phyloP scores from a whole-genome alignment of 2,888 invertebrate species.

The Polyommatus iphigenia region DNA sequence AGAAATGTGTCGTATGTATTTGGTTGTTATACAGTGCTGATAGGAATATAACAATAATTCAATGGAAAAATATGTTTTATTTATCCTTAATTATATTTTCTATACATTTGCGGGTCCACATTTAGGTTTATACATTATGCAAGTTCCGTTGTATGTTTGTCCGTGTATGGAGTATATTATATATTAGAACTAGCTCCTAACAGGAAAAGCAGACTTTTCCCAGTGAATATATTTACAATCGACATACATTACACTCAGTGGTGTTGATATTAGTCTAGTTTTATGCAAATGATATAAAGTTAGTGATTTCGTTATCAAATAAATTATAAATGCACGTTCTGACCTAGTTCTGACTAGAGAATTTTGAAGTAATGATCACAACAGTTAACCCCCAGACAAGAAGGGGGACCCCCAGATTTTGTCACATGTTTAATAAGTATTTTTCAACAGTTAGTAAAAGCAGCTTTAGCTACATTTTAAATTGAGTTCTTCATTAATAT shows the following conservation, averaged over 20 bases:
- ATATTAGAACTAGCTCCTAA: conserved; percentile 26
- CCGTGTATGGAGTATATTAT: conserved; percentile 15
- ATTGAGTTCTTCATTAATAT: neutral
- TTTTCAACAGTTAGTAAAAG: neutral
- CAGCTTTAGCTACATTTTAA: neutral
- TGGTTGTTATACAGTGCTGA: conserved; percentile 46
- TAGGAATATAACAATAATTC: conserved; percentile 51
- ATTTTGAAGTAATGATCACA: conserved; percentile 52
- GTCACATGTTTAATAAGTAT: neutral
- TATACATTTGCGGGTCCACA: conserved; percentile 31
- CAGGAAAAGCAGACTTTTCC: neutral
- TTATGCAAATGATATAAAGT: conserved; percentile 71
- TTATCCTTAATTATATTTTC: conserved; percentile 52
- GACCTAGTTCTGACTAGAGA: conserved; percentile 75
- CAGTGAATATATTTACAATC: conserved; percentile 27
- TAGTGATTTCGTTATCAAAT: conserved; percentile 47
- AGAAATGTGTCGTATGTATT: conserved; percentile 38
- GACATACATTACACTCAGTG: conserved; percentile 16
- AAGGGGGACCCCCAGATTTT: neutral
- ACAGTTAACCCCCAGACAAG: neutral
- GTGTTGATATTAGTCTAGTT: conserved; percentile 35
- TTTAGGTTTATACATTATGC: conserved; percentile 22
- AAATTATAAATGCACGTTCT: conserved; percentile 75
- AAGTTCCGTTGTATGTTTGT: conserved; percentile 23
- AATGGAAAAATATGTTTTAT: conserved; percentile 72